Base-by-base conservation (phyloP, 92 coral and sea anemone genomes). In the Diadumene lineata region DNA sequence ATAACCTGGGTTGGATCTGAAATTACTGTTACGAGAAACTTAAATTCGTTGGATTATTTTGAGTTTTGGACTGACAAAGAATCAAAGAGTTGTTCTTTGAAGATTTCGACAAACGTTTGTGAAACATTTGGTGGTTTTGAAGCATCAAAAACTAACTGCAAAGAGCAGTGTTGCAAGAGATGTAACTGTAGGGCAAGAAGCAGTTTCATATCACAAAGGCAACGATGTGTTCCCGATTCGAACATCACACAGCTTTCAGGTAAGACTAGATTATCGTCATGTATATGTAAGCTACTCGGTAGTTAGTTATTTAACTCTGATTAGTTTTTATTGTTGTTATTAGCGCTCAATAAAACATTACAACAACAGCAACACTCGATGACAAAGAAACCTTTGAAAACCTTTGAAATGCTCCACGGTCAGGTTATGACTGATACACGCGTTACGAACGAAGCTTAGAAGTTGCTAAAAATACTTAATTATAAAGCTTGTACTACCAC, bases 251-350 rank as follows among this genome's bases (percentile, higher is more conserved):
- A 30, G 16, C 13, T 13, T 22, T 31, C 32, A 56, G 77, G 77
- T 72, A 30, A 70, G 64, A 6, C 19, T 10, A 22, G 27, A 56
- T 53, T n/a, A 27, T 31, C 34, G 38, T 56, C 77, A 72, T 27
- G 77, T 72, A 43, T 61, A 72, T 72, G 77, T 31, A 72, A 72
- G 66, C 53, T n/a, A 66, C 23, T 31, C 22, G 48, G 22, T 72
- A 33, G 50, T 53, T n/a, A 64, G 44, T 70, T 70, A 70, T 43
- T 70, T 31, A 10, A 48, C 23, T 53, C 28, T 46, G 13, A 25
- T 61, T 56, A 72, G 56, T 72, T 29, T n/a, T 57, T 28, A 43
- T 56, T 34, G 56, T 26, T 34, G 46, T 33, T 48, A 55, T 62
- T 22, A 56, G 21, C 56, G 56, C n/a, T 56, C 50, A 56, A 72